Evolutionary conservation across 2,888 invertebrate species (phyloP).

Genomic region (Drosophila borborema): DNA sequence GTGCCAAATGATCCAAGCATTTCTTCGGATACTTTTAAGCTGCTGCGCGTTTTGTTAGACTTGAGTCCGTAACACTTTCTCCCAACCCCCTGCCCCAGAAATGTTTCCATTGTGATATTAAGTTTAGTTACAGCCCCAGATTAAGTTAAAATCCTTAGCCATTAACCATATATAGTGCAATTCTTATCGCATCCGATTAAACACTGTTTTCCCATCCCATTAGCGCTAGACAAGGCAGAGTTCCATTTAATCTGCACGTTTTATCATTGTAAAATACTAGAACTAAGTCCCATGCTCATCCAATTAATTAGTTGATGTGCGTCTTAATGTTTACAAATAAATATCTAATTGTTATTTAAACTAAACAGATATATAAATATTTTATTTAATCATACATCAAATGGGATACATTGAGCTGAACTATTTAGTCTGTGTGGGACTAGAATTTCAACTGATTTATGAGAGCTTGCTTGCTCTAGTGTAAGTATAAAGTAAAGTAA

Average conservation of each 20-base stretch:
- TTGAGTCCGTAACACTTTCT: constrained; percentile 38
- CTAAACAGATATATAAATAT: constrained; percentile 1
- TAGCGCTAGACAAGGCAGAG: constrained; percentile 12
- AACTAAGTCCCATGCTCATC: constrained; percentile 58
- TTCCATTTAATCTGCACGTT: constrained; percentile 19
- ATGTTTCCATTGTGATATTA: constrained; percentile 75
- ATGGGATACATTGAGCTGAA: background rate
- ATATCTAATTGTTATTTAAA: constrained; percentile 76
- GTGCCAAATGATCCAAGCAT: constrained; percentile 79
- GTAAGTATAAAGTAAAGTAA: no score
- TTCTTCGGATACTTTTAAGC: constrained; percentile 84
- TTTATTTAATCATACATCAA: background rate
- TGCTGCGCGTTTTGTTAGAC: constrained; percentile 33
- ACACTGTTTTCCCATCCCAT: constrained; percentile 12
- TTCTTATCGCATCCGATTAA: constrained; percentile 37
- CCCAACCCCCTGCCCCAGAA: constrained; percentile 6
- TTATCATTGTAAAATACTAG: constrained; percentile 70
- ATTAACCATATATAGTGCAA: constrained; percentile 69
- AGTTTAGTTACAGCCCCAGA: constrained; percentile 62
- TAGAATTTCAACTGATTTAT: background rate
- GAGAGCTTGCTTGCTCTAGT: background rate
- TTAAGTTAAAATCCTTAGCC: constrained; percentile 49
- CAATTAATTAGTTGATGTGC: constrained; percentile 63
- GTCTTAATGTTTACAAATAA: constrained; percentile 74
- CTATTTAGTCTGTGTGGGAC: background rate